Evolutionary conservation across 1,140 invertebrate genomes (phyloP).

Genomic region (Lasioglossum albipes): DNA sequence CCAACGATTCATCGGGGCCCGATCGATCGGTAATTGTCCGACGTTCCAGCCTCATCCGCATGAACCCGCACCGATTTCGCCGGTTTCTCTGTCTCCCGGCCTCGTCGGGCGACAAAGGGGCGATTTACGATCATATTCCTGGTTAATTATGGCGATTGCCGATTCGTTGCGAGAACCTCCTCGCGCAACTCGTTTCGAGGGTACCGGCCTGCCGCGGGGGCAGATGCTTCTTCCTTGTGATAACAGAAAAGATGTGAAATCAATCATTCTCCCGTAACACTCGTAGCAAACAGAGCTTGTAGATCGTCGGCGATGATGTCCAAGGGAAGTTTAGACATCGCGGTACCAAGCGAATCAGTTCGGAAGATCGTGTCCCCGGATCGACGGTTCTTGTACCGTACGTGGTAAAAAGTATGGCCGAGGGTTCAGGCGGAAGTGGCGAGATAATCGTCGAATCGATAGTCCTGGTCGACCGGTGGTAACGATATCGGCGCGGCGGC

Average conservation of each 20-base stretch:
- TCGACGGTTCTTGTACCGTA: neutral
- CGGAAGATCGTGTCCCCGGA: neutral
- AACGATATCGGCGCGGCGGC: constrained; percentile 30
- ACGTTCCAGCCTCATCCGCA: constrained; percentile 23
- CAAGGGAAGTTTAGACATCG: constrained; percentile 26
- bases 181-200: neutral
- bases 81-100: neutral
- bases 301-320: neutral
- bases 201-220: neutral
- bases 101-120: constrained; percentile 16
- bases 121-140: constrained; percentile 44
- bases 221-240: neutral
- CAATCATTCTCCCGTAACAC: no score
- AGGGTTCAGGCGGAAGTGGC: constrained; percentile 29
- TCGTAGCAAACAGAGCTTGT: no score
- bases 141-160: constrained; percentile 38
- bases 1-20: constrained; percentile 12
- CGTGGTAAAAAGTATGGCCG: neutral
- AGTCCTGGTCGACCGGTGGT: neutral
- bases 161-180: constrained; percentile 19
- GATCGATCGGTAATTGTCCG: constrained; percentile 39
- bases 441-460: constrained; percentile 43
- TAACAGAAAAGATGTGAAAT: no score
- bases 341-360: neutral
- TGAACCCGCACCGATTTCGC: neutral